These are phyloP conservation scores for Acyrthosiphon pisum DNA, from an alignment of 1,140 invertebrate genomes.

Conservation along the genomic window DNA sequence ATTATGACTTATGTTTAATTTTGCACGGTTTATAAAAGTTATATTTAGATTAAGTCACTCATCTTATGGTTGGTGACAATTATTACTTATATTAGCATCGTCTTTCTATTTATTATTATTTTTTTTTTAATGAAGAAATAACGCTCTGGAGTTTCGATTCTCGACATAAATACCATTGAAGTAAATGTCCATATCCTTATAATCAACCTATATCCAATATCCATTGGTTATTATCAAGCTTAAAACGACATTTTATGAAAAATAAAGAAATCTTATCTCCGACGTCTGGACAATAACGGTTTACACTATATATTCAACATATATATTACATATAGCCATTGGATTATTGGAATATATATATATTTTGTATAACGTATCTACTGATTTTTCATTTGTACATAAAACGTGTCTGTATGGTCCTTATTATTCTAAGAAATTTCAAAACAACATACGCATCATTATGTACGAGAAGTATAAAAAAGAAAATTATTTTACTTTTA, in stretches of 20 bases:
- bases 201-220: not conserved
- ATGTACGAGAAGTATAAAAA: not conserved
- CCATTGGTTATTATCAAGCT: not conserved
- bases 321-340: not conserved
- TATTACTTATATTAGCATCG: too few relatives aligned
- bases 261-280: not conserved
- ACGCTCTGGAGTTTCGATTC: not conserved
- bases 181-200: not conserved
- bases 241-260: not conserved
- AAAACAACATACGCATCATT: not conserved
- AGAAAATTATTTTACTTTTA: constrained; percentile 13
- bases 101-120: not conserved
- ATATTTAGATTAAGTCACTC: not conserved
- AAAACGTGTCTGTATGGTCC: not conserved
- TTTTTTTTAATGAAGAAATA: not conserved
- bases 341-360: too few relatives aligned
- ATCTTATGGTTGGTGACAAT: too few relatives aligned
- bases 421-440: not conserved
- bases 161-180: not conserved
- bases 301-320: not conserved
- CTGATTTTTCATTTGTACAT: not conserved
- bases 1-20: not conserved
- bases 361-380: not conserved
- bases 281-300: not conserved
- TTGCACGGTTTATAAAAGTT: not conserved